Base-by-base conservation (phyloP, 2,113 vertebrate species). In the Lagopus leucura region DNA sequence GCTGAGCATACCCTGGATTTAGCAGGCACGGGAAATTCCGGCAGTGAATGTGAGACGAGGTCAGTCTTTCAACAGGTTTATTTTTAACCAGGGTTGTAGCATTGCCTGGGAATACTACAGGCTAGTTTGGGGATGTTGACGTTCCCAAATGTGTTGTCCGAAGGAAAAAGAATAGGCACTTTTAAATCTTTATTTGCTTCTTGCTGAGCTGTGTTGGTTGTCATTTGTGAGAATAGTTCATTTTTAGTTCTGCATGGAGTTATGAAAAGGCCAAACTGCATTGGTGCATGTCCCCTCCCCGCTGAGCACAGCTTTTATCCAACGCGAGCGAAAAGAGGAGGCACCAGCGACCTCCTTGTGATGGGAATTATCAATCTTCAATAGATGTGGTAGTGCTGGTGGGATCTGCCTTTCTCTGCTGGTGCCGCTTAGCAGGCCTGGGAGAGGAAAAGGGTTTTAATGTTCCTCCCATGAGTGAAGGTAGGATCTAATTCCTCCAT, bases 291-390 rank as follows among this genome's bases (percentile, higher is more conserved):
- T 83, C 72, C 61, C 77, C 73, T 67, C 65, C 54, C 4, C 71
- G 82, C 66, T 11, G 1, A 91, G 55, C 8, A 13, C 70, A 85
- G 94, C 86, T 96, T 94, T 90, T 81, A 74, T 92, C 93, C 81
- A 80, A 88, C 80, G 73, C 86, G 64, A 81, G 93, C 12, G 2
- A 67, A 65, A 92, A 86, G 19, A 72, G 80, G 71, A 90, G 69
- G 80, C 88, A 93, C 65, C 90, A 81, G 80, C 48, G 66, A 88
- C 76, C 82, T 94, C 76, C 72, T 63, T 83, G 80, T 88, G 90
- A 93, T 88, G 91, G 64, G 91, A 94, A 94, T 94, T 93, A 89
- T 91, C 82, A 91, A 72, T 92, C 89, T 96, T 90, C 90, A 89
- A 70, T 47, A 87, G 61, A 87, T 63, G 67, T 52, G 84, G 63